phyloP scores from a whole-genome alignment of 2,113 vertebrate species.

The Halichoeres trimaculatus region DNA sequence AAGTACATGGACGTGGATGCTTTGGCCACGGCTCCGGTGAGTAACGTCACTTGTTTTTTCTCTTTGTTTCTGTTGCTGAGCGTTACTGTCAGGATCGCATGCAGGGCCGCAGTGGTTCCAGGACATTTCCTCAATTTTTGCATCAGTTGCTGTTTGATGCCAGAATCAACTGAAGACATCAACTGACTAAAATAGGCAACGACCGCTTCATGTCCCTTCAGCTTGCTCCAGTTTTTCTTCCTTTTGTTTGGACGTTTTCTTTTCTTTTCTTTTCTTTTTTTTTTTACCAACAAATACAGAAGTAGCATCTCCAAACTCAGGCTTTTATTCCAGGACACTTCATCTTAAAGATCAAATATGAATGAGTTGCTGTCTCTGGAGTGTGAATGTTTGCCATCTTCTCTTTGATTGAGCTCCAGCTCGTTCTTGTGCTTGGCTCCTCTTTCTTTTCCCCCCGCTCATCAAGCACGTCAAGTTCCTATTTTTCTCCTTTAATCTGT shows the following conservation, averaged over 20 bases:
- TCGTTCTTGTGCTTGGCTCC: slow-evolving; percentile 2
- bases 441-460: neutral
- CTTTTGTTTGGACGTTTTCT: neutral
- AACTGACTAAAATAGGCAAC: neutral
- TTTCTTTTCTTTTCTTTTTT: too few relatives aligned
- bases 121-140: neutral
- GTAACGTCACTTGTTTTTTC: slow-evolving; percentile 67
- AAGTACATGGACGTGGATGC: slow-evolving; percentile 95
- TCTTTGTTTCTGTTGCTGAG: neutral
- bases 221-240: neutral
- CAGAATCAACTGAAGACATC: neutral
- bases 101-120: slow-evolving; percentile 1
- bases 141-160: neutral
- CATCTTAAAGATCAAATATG: slow-evolving; percentile 4
- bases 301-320: neutral
- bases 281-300: neutral
- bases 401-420: slow-evolving; percentile 34
- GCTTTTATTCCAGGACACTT: neutral
- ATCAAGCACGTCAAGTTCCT: slow-evolving; percentile 11
- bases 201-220: neutral
- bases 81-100: neutral
- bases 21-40: slow-evolving; percentile 87
- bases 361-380: neutral
- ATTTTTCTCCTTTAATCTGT: slow-evolving; percentile 9
- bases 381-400: slow-evolving; percentile 24